Percentiles rank a stretch among this genome's conserved stretches.
These are phyloP conservation scores for Cephus sareptanus DNA, from an alignment of 2,888 invertebrate genomes.

Conservation along the genomic window DNA sequence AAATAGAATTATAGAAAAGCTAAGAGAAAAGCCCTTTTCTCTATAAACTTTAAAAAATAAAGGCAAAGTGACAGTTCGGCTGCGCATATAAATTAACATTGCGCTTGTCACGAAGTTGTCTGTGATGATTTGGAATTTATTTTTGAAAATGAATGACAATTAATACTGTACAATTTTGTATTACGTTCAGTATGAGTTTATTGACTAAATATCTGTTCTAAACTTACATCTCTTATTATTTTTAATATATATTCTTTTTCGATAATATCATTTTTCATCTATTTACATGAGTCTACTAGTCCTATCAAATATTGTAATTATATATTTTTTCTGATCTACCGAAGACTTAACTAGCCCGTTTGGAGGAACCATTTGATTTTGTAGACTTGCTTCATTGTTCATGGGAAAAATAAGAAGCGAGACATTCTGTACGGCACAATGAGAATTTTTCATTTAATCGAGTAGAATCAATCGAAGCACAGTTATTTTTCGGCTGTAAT, in stretches of 20 bases:
- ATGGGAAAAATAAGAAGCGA: background rate
- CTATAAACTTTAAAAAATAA: background rate
- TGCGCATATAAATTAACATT: background rate
- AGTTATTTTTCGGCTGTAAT: background rate
- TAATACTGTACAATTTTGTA: background rate
- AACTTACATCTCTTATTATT: background rate
- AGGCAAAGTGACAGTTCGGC: background rate
- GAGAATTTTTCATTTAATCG: background rate
- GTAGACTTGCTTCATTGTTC: background rate
- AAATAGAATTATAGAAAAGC: background rate
- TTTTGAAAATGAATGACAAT: background rate
- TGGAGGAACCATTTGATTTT: background rate
- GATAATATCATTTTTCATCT: background rate
- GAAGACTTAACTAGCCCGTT: background rate
- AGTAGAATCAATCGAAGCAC: background rate
- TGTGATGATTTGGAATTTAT: background rate
- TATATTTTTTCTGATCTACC: background rate
- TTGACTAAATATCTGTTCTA: background rate
- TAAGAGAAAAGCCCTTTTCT: background rate
- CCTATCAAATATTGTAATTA: background rate
- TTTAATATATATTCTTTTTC: background rate
- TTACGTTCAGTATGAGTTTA: background rate
- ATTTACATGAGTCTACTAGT: background rate
- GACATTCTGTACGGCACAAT: background rate
- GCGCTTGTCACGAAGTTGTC: background rate